These are phyloP conservation scores for Nycteola revayana DNA, from an alignment of 2,888 invertebrate species.

Conservation along the genomic window DNA sequence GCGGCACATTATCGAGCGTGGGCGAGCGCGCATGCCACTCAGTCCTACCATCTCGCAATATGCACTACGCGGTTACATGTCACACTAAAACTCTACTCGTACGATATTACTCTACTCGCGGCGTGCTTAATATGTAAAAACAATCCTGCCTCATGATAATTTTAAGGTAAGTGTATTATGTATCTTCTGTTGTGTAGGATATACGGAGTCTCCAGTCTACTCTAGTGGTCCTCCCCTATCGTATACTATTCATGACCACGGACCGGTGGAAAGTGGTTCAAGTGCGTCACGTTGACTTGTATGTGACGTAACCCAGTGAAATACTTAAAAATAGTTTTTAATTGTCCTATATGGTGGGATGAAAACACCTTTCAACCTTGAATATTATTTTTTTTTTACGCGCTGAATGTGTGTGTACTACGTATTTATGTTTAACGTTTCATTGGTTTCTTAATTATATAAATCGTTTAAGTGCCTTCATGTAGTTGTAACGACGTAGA, in stretches of 20 bases:
- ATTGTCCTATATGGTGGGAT: too few species aligned
- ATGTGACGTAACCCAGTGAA: conserved; percentile 52
- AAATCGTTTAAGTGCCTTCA: too few species aligned
- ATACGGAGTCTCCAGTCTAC: too few species aligned
- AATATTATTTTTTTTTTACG: too few species aligned
- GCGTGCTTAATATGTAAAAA: conserved; percentile 51
- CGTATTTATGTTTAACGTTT: too few species aligned
- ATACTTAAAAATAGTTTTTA: conserved; percentile 17
- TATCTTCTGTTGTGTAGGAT: too few species aligned
- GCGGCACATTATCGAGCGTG: conserved; percentile 69
- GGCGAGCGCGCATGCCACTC: conserved; percentile 66
- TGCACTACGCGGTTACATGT: conserved; percentile 54
- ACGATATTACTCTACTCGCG: conserved; percentile 38
- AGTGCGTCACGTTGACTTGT: conserved; percentile 55
- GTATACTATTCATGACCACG: conserved; percentile 31
- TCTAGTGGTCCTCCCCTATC: too few species aligned
- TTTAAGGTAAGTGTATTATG: conserved; percentile 48
- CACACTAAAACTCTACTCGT: conserved; percentile 39
- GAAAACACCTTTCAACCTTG: too few species aligned
- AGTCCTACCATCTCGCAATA: conserved; percentile 48
- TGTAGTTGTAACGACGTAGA: too few species aligned
- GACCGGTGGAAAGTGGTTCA: conserved; percentile 37
- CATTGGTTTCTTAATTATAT: too few species aligned
- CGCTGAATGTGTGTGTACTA: too few species aligned
- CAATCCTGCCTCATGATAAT: conserved; percentile 39